Base-by-base conservation (phyloP, 2,113 vertebrate species). In the Reinhardtius hippoglossoides region DNA sequence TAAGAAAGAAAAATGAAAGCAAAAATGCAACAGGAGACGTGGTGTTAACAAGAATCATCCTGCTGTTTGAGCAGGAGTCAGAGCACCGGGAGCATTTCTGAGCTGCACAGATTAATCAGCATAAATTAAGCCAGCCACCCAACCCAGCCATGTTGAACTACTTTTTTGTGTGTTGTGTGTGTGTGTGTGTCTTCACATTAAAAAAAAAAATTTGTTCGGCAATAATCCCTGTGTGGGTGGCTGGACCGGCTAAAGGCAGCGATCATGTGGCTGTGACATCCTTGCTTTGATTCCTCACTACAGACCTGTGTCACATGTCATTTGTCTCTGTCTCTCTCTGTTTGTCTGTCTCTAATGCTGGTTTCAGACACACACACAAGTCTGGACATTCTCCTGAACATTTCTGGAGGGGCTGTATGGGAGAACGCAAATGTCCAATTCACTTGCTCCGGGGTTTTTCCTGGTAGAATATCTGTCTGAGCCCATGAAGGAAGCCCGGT, bases 211-310 rank as follows among this genome's bases (percentile, higher is more conserved):
- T 61, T 63, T 75, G 57, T 26, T 0, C 68, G 63, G 14, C 58
- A 80, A 57, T 84, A 89, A 84, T 87, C 82, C 79, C 65, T 87
- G 80, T 88, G 89, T 86, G 85, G 85, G 78, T 81, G 85, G 80
- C 67, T 84, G 76, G 24, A 58, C 82, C 81, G 75, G 75, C 82
- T 82, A 65, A 87, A 82, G 59, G 77, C 82, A 35, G 67, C 76
- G 76, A 60, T 86, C 78, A 77, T 84, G 79, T 83, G 66, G 69
- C 79, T 79, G 79, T 82, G 76, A 87, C 67, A 70, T 85, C 70
- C 62, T 80, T 27, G 1, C 26, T 85, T 75, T 82, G 84, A 82
- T 70, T 77, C 82, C 87, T 78, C 67, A 82, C 55, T 60, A 71
- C 71, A 18, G 74, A 82, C 78, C 66, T 84, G 66, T 74, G 73